Conservation (phyloP, 2,113 vertebrate genomes). For the Xiphias gladius region DNA sequence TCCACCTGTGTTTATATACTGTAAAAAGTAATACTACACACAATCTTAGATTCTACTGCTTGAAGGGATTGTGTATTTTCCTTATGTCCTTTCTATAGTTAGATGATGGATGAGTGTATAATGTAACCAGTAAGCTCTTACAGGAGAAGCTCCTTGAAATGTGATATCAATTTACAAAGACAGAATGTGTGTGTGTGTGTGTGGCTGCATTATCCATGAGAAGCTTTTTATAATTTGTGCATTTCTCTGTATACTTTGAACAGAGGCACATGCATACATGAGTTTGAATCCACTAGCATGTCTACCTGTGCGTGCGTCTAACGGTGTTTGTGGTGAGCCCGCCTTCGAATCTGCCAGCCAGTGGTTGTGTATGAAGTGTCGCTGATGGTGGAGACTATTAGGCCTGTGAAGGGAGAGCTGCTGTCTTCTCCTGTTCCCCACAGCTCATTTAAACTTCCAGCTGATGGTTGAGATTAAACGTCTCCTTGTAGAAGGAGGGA, state of each 20-base stretch:
- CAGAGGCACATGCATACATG: not conserved
- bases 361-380: conserved; percentile 80
- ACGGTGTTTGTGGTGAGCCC: conserved; percentile 61
- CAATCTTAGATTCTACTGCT: not conserved
- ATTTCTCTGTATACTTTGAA: conserved; percentile 13
- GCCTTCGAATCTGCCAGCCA: conserved; percentile 74
- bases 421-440: conserved; percentile 78
- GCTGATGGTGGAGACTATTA: conserved; percentile 77
- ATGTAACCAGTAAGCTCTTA: conserved; percentile 17
- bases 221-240: conserved; percentile 19
- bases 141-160: conserved; percentile 26
- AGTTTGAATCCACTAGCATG: conserved; percentile 22
- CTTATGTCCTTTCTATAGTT: not conserved
- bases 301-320: conserved; percentile 50
- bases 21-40: not conserved
- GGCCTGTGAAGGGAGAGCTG: conserved; percentile 63
- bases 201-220: conserved; percentile 8
- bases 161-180: conserved; percentile 46
- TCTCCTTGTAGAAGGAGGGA: conserved; percentile 49
- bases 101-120: conserved; percentile 4
- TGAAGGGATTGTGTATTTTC: not conserved
- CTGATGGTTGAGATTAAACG: conserved; percentile 70
- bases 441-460: conserved; percentile 80
- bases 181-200: conserved; percentile 21
- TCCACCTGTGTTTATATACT: conserved; percentile 5